phyloP scores from a whole-genome alignment of 2,797 vertebrate genomes.

The Takifugu rubripes region DNA sequence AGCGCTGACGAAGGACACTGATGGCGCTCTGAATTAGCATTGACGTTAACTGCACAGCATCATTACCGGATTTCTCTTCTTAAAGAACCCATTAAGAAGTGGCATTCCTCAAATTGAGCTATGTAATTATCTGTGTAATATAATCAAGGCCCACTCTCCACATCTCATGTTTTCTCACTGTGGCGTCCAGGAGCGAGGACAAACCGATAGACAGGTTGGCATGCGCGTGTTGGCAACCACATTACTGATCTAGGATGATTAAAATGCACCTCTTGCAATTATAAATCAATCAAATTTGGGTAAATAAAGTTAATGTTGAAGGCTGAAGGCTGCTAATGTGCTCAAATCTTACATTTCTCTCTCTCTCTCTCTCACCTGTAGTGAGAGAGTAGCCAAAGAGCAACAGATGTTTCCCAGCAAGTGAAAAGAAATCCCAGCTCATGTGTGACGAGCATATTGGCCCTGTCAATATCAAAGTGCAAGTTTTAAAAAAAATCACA shows the following conservation, averaged over 20 bases:
- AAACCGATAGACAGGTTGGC: conserved; percentile 40
- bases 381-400: background rate
- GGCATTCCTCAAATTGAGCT: conserved; percentile 59
- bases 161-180: conserved; percentile 19
- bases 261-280: conserved; percentile 61
- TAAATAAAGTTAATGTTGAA: conserved; percentile 37
- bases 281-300: conserved; percentile 63
- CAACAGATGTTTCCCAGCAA: background rate
- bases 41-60: conserved; percentile 28
- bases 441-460: background rate
- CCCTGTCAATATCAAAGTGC: background rate
- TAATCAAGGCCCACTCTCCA: conserved; percentile 42
- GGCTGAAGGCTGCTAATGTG: conserved; percentile 22
- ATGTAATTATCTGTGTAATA: conserved; percentile 54
- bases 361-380: background rate
- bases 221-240: conserved; percentile 34
- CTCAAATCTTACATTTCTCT: conserved; percentile 20
- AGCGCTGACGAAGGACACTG: conserved; percentile 5
- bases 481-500: conserved; percentile 10
- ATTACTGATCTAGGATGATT: conserved; percentile 60
- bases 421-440: background rate
- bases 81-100: conserved; percentile 44
- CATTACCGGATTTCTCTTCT: conserved; percentile 18
- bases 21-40: conserved; percentile 11
- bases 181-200: conserved; percentile 18